Evolutionary conservation across 2,797 vertebrate species (phyloP).

Genomic region (Peromyscus aztecus): DNA sequence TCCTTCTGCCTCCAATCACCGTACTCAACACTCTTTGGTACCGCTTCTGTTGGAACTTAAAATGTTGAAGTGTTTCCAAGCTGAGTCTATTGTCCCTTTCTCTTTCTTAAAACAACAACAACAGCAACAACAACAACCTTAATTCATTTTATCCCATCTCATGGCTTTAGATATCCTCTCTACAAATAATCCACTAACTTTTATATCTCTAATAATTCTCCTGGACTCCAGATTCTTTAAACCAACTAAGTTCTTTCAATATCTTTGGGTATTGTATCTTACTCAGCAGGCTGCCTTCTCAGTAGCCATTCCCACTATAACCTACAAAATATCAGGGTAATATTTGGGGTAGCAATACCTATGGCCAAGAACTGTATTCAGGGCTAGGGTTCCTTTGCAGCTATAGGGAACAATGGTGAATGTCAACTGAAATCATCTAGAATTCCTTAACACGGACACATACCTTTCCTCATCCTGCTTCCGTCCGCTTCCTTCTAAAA

Average conservation of each 20-base stretch:
- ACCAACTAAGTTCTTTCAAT: background rate
- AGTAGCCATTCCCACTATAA: background rate
- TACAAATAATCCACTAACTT: background rate
- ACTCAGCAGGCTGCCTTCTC: background rate
- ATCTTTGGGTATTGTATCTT: background rate
- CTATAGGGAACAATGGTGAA: background rate
- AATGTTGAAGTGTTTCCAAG: background rate
- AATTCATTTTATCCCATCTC: background rate
- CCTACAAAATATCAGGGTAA: background rate
- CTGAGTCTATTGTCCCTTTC: background rate
- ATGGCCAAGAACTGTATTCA: background rate
- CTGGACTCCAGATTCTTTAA: background rate
- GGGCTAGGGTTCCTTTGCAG: background rate
- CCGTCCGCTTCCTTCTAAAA: conserved; percentile 31
- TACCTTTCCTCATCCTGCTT: background rate
- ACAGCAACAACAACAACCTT: background rate
- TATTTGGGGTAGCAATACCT: background rate
- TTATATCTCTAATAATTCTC: background rate
- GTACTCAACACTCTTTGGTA: background rate
- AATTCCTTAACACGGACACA: background rate
- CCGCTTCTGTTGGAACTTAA: background rate
- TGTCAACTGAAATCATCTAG: background rate
- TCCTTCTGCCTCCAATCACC: background rate
- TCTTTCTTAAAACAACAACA: background rate
- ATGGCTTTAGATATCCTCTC: background rate